These are phyloP conservation scores for Calidris pygmaea DNA, from an alignment of 2,113 vertebrate species.

Conservation along the genomic window DNA sequence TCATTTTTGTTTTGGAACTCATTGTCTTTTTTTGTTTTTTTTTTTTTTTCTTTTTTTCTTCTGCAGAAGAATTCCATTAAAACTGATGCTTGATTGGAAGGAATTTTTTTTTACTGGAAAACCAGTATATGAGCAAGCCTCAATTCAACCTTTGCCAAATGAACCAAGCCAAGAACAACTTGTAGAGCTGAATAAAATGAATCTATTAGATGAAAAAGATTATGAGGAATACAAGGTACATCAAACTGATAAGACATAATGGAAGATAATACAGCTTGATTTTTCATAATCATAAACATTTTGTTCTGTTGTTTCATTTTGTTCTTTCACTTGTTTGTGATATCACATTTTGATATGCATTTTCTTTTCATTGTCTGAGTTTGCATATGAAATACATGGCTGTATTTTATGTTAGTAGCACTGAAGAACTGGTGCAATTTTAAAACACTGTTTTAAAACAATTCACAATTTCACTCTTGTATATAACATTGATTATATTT, in stretches of 20 bases:
- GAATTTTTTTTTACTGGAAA: slow-evolving; percentile 82
- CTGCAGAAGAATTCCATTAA: slow-evolving; percentile 83
- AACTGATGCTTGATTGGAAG: slow-evolving; percentile 89
- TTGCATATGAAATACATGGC: not conserved
- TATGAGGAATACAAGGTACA: slow-evolving; percentile 90
- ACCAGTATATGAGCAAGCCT: slow-evolving; percentile 82
- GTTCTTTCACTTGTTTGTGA: not conserved
- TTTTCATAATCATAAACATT: slow-evolving; percentile 13
- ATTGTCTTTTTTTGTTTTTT: not conserved
- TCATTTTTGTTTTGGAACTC: not conserved
- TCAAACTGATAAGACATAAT: not conserved
- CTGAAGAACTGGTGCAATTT: not conserved
- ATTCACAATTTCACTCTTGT: not conserved
- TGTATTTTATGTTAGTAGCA: not conserved
- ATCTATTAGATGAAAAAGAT: slow-evolving; percentile 85
- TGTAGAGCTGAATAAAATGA: slow-evolving; percentile 80
- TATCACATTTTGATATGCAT: not conserved
- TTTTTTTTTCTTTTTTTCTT: not conserved
- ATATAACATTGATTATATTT: not conserved
- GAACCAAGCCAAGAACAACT: slow-evolving; percentile 63
- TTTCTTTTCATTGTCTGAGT: not conserved
- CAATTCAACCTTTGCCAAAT: slow-evolving; percentile 24
- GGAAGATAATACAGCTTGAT: slow-evolving; percentile 27
- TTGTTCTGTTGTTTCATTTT: slow-evolving; percentile 26
- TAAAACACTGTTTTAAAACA: not conserved